These are phyloP conservation scores for Oncorhynchus mykiss DNA, from an alignment of 2,113 vertebrate genomes.

Conservation along the genomic window DNA sequence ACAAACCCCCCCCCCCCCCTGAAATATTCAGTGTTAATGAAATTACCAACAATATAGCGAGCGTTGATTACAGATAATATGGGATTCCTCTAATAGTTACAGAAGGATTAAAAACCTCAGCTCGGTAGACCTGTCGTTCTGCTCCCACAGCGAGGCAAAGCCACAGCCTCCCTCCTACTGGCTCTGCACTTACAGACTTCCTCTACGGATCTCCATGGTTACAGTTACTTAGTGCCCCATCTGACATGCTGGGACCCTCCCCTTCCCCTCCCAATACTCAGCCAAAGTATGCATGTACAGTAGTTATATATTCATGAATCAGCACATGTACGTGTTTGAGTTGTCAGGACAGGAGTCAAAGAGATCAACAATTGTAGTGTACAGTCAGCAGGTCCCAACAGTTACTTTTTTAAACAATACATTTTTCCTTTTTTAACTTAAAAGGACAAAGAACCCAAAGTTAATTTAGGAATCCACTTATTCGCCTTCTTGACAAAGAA, in stretches of 20 bases:
- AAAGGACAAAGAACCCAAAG: slow-evolving; percentile 54
- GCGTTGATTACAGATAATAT: slow-evolving; percentile 69
- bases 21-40: slow-evolving; percentile 77
- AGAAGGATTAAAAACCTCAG: slow-evolving; percentile 67
- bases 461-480: slow-evolving; percentile 46
- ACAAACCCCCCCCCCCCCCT: slow-evolving; percentile 69
- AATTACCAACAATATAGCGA: slow-evolving; percentile 73
- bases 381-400: slow-evolving; percentile 66
- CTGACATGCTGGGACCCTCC: slow-evolving; percentile 51
- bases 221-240: slow-evolving; percentile 55
- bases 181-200: slow-evolving; percentile 4
- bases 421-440: slow-evolving; percentile 53
- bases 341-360: slow-evolving; percentile 52
- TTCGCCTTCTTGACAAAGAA: slow-evolving; percentile 56
- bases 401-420: slow-evolving; percentile 56
- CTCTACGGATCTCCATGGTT: slow-evolving; percentile 47
- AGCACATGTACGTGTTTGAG: slow-evolving; percentile 32
- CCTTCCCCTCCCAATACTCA: slow-evolving; percentile 41
- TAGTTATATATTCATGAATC: slow-evolving; percentile 43
- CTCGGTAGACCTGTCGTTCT: slow-evolving; percentile 42
- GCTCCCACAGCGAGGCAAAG: slow-evolving; percentile 32
- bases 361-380: slow-evolving; percentile 48
- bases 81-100: slow-evolving; percentile 66
- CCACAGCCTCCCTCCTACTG: slow-evolving; percentile 21
- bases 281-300: slow-evolving; percentile 45